Conservation (phyloP, 2,113 vertebrate species). For the Gadus macrocephalus region DNA sequence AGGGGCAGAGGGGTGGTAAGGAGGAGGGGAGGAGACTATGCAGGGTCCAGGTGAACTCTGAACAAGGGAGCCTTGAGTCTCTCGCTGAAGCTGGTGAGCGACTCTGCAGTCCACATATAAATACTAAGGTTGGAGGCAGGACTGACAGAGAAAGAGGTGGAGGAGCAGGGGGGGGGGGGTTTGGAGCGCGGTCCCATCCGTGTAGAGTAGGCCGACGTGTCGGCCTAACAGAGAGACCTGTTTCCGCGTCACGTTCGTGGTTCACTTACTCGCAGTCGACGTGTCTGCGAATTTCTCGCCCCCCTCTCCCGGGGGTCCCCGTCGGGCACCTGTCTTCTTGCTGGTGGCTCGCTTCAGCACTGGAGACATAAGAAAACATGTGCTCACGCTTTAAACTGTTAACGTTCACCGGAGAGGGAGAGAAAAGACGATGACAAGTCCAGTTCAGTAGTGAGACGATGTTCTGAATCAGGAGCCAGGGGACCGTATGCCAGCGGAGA, state of each 20-base stretch:
- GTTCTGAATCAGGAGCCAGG: background rate
- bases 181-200: background rate
- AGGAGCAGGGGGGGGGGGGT: background rate
- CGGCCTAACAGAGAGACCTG: background rate
- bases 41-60: no score
- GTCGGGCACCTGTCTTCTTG: constrained; percentile 89
- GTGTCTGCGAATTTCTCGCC: constrained; percentile 86
- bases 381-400: background rate
- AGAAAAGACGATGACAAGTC: background rate
- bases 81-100: no score
- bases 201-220: background rate
- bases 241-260: constrained; percentile 16
- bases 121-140: background rate
- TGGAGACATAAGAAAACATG: constrained; percentile 44
- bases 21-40: no score
- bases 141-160: background rate
- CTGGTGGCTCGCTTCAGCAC: constrained; percentile 94
- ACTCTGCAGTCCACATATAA: no score
- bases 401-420: background rate
- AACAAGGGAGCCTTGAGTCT: no score
- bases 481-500: background rate
- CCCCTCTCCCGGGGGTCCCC: constrained; percentile 82
- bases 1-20: no score
- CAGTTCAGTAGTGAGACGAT: background rate
- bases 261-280: constrained; percentile 83